Conservation (phyloP, 2,888 invertebrate genomes). For the Epistrophe eligans region DNA sequence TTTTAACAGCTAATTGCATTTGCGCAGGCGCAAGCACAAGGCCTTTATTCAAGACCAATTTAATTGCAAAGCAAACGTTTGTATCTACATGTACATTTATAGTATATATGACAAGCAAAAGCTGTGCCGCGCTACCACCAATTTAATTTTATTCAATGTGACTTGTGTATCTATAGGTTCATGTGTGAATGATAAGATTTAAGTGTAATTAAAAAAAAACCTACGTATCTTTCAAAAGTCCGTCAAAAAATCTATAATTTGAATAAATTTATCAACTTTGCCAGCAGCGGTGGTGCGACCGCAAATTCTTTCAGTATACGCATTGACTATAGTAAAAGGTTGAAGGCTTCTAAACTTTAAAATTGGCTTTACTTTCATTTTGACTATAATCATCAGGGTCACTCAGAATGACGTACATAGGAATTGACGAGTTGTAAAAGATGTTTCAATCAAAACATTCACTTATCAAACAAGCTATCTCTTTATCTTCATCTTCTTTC, state of each 20-base stretch:
- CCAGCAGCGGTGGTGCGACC: neutral
- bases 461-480: neutral
- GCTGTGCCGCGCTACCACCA: neutral
- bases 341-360: neutral
- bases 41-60: neutral
- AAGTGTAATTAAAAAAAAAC: conserved; percentile 19
- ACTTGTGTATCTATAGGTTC: neutral
- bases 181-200: conserved; percentile 31
- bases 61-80: conserved; percentile 21
- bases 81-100: neutral
- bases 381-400: conserved; percentile 17
- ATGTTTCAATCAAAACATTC: conserved; percentile 27
- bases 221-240: conserved; percentile 19
- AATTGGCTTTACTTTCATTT: conserved; percentile 25
- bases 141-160: conserved; percentile 51
- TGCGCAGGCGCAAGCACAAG: neutral
- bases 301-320: neutral
- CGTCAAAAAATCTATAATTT: conserved; percentile 48
- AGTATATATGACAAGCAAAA: conserved; percentile 16
- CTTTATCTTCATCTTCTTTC: conserved; percentile 1
- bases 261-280: conserved; percentile 37
- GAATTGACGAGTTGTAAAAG: neutral
- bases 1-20: conserved; percentile 66
- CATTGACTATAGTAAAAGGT: neutral
- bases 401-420: neutral